Evolutionary conservation across 2,888 invertebrate species (phyloP).

Genomic region (Mesorhabditis spiculigera): DNA sequence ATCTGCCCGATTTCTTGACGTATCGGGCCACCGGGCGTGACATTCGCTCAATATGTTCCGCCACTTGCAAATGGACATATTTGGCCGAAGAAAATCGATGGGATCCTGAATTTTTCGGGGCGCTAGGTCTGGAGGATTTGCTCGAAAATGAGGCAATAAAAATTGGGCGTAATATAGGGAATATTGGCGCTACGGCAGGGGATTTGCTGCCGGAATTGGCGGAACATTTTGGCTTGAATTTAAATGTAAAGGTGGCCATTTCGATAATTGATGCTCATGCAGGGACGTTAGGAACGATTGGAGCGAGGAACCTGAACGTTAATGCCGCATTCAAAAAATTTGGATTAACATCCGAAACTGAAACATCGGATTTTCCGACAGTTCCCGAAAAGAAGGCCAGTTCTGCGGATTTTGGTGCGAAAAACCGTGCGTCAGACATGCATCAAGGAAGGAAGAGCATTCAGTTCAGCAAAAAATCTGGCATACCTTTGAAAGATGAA

Average conservation of each 20-base stretch:
- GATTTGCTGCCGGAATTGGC: background rate
- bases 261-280: constrained; percentile 3
- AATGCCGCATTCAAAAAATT: no score
- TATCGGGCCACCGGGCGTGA: constrained; percentile 5
- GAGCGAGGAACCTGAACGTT: no score
- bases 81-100: background rate
- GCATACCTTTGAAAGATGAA: no score
- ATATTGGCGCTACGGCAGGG: background rate
- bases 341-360: no score
- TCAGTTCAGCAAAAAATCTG: no score
- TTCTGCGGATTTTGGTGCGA: no score
- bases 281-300: background rate
- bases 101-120: background rate
- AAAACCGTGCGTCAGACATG: no score
- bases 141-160: background rate
- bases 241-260: background rate
- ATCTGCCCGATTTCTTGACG: background rate
- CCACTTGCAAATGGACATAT: constrained; percentile 4
- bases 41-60: background rate
- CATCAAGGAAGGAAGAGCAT: no score
- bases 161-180: background rate
- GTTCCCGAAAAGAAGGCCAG: no score
- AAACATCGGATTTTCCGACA: no score
- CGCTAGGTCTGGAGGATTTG: background rate
- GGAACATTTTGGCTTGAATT: background rate